phyloP scores from a whole-genome alignment of 2,797 vertebrate species.

The Podargus strigoides region DNA sequence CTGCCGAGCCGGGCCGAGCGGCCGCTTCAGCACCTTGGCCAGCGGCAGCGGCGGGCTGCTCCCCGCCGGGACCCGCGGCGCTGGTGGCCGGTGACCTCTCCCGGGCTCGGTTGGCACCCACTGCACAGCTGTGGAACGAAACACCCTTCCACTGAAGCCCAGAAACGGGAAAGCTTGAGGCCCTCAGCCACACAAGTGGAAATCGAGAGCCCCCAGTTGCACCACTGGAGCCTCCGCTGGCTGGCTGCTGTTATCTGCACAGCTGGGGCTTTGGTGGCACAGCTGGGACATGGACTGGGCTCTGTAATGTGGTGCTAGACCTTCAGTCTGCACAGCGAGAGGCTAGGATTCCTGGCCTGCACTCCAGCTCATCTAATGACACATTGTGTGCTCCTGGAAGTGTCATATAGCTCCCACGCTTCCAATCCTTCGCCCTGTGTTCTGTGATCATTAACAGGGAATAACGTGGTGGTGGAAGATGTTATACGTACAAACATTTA shows the following conservation, averaged over 20 bases:
- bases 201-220: rapidly evolving
- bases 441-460: neutral
- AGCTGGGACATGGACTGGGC: rapidly evolving
- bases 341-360: neutral
- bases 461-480: neutral
- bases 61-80: no score
- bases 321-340: neutral
- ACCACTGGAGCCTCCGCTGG: neutral
- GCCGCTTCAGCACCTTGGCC: conserved; percentile 70
- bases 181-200: rapidly evolving
- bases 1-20: neutral
- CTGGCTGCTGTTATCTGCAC: neutral
- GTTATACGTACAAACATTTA: neutral
- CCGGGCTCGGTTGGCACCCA: no score
- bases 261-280: neutral
- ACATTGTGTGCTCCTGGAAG: neutral
- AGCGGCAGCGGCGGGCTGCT: conserved; percentile 41
- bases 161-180: rapidly evolving
- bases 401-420: rapidly evolving
- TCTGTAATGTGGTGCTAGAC: neutral
- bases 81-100: no score
- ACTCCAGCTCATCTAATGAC: neutral
- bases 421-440: neutral
- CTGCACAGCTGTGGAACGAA: rapidly evolving
- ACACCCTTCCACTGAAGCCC: neutral